Evolutionary conservation across 2,797 vertebrate genomes (phyloP).

Genomic region (Falco biarmicus): DNA sequence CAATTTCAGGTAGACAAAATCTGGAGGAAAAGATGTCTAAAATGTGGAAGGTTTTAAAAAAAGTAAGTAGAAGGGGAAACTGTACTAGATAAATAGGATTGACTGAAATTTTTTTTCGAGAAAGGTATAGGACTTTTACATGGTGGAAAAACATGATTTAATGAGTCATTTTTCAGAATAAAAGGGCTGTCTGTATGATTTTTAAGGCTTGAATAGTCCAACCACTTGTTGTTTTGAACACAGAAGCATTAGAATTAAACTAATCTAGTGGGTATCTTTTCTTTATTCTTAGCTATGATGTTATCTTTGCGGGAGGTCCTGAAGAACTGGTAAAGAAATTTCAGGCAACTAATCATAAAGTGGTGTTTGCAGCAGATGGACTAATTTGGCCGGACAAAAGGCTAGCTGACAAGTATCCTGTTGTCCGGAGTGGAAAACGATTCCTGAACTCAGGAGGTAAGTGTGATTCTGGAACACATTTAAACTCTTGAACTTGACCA

Average conservation of each 20-base stretch:
- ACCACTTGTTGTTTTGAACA: background rate
- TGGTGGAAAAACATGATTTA: background rate
- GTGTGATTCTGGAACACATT: slow-evolving; percentile 13
- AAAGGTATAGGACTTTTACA: background rate
- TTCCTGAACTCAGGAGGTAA: slow-evolving; percentile 97
- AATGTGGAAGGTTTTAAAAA: background rate
- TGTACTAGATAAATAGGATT: background rate
- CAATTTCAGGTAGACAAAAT: background rate
- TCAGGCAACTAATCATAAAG: slow-evolving; percentile 89
- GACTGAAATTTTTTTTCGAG: background rate
- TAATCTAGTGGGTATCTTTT: background rate
- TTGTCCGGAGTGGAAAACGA: slow-evolving; percentile 91
- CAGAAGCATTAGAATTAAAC: background rate
- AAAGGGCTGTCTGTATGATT: background rate
- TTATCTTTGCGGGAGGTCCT: slow-evolving; percentile 92
- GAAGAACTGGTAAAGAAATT: slow-evolving; percentile 94
- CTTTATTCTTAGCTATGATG: slow-evolving; percentile 87
- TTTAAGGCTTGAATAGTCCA: background rate
- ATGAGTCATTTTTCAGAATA: background rate
- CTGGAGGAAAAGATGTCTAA: background rate
- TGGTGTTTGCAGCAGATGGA: slow-evolving; percentile 92
- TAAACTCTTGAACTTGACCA: background rate
- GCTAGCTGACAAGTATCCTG: slow-evolving; percentile 90
- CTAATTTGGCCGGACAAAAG: slow-evolving; percentile 94
- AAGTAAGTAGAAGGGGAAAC: background rate